Evolutionary conservation across 1,140 invertebrate species (phyloP).

Genomic region (Parasteatoda tepidariorum): DNA sequence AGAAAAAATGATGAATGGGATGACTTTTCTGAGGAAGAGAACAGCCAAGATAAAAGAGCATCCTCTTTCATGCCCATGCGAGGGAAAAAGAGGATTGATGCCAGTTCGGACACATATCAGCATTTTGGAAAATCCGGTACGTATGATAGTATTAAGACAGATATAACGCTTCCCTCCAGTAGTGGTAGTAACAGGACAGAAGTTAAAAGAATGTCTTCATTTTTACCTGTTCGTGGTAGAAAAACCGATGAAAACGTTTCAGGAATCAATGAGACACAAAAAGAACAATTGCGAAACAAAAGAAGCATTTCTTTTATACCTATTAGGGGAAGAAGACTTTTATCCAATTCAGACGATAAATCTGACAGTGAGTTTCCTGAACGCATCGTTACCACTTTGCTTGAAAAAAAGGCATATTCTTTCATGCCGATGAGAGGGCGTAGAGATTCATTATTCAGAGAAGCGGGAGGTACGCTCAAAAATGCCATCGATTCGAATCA

Average conservation of each 20-base stretch:
- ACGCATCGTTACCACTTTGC: not conserved
- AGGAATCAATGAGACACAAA: not conserved
- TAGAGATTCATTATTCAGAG: not conserved
- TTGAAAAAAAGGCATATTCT: not conserved
- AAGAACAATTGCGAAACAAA: not conserved
- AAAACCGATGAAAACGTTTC: not conserved
- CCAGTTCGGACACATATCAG: not conserved
- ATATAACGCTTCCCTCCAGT: slow-evolving; percentile 10
- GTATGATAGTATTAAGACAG: not conserved
- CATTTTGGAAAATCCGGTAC: slow-evolving; percentile 30
- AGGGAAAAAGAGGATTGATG: not conserved
- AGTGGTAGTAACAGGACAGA: slow-evolving; percentile 6
- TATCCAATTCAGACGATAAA: not conserved
- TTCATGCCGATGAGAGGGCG: slow-evolving; percentile 22
- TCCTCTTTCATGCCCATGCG: slow-evolving; percentile 37
- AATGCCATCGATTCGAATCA: not conserved
- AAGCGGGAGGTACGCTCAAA: not conserved
- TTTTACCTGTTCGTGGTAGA: not conserved
- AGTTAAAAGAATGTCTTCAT: not conserved
- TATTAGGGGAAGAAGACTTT: not conserved
- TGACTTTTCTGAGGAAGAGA: not conserved
- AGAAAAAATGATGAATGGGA: slow-evolving; percentile 6
- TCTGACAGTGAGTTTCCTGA: not conserved
- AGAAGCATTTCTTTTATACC: not conserved
- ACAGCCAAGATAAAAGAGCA: slow-evolving; percentile 15